Conservation (phyloP, 2,797 vertebrate species). For the Malurus splendens region DNA sequence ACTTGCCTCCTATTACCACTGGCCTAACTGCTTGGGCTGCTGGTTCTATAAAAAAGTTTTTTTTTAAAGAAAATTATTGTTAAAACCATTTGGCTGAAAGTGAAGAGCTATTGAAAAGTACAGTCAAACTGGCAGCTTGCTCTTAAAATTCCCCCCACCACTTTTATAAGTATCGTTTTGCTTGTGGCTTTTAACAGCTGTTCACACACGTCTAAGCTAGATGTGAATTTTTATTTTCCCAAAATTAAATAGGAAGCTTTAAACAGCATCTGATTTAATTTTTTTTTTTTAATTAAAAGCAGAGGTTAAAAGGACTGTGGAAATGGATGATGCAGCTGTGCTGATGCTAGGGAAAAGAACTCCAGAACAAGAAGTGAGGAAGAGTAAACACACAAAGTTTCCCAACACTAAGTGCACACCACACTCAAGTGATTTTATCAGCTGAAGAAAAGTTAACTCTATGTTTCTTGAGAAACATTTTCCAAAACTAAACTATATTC, state of each 20-base stretch:
- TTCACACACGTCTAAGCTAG: constrained; percentile 52
- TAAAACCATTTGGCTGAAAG: constrained; percentile 47
- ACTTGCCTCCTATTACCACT: constrained; percentile 19
- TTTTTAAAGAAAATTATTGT: constrained; percentile 52
- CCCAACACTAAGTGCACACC: neutral
- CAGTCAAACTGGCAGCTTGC: constrained; percentile 44
- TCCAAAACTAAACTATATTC: neutral
- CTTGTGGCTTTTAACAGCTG: constrained; percentile 64
- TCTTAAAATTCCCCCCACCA: constrained; percentile 47
- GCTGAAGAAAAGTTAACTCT: constrained; percentile 17
- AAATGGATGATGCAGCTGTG: constrained; percentile 59
- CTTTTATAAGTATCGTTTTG: constrained; percentile 56
- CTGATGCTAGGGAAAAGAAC: constrained; percentile 25
- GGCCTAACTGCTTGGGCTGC: constrained; percentile 8
- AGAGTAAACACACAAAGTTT: constrained; percentile 50
- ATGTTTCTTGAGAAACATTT: neutral
- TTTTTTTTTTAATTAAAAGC: constrained; percentile 62
- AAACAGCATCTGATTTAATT: constrained; percentile 57
- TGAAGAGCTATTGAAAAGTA: constrained; percentile 44
- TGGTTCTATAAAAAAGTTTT: constrained; percentile 6
- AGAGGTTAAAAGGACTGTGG: constrained; percentile 43
- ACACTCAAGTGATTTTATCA: constrained; percentile 3
- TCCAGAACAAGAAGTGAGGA: constrained; percentile 55
- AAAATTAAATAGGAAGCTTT: constrained; percentile 53
- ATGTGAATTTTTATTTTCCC: constrained; percentile 59